Evolutionary conservation across 92 coral and sea anemone genomes (phyloP).

Genomic region (Porites rus): DNA sequence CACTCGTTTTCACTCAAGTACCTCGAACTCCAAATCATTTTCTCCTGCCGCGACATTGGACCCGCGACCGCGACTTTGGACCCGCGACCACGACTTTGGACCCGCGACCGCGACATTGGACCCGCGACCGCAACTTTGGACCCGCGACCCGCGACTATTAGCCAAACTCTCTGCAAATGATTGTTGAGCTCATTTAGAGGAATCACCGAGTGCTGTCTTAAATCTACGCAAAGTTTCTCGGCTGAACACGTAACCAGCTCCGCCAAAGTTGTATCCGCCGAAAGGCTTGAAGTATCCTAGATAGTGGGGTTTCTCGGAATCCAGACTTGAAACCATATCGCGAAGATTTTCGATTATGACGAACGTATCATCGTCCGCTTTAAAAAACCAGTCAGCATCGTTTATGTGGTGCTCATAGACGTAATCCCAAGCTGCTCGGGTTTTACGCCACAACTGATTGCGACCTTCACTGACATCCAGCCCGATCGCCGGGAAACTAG

Average conservation of each 20-base stretch:
- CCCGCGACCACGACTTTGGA: too few species aligned
- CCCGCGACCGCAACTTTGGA: too few species aligned
- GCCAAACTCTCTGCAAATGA: too few species aligned
- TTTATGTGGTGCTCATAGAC: conserved; percentile 77
- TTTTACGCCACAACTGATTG: conserved; percentile 86
- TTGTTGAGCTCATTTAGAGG: conserved; percentile 66
- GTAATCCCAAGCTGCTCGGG: conserved; percentile 97
- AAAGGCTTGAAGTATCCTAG: conserved; percentile 87
- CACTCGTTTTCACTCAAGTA: too few species aligned
- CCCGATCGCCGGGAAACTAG: conserved; percentile 83
- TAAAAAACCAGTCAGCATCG: conserved; percentile 96
- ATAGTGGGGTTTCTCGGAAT: conserved; percentile 83
- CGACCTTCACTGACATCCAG: conserved; percentile 89
- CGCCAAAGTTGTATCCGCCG: conserved; percentile 93
- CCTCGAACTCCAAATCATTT: too few species aligned
- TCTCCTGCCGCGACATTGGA: too few species aligned
- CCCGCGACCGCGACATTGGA: too few species aligned
- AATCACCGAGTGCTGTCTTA: conserved; percentile 72
- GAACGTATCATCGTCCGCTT: conserved; percentile 95
- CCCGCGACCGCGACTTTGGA: too few species aligned
- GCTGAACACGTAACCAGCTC: conserved; percentile 97
- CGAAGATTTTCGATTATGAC: conserved; percentile 89
- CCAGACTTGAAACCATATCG: conserved; percentile 69
- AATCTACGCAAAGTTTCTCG: conserved; percentile 85
- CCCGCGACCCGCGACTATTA: too few species aligned